phyloP scores from a whole-genome alignment of 1,140 invertebrate species.

The Platyscapa corneri region DNA sequence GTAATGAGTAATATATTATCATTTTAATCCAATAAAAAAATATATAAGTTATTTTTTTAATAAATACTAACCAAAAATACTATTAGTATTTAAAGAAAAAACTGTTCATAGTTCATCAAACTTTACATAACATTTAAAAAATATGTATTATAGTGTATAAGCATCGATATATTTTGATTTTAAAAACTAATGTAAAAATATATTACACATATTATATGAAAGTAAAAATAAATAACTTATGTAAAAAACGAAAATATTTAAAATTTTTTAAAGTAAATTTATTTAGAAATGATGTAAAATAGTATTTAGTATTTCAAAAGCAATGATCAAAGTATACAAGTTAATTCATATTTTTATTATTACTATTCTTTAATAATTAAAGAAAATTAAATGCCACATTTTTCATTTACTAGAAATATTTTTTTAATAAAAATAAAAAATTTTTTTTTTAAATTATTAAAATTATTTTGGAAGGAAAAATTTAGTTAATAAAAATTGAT shows the following conservation, averaged over 20 bases:
- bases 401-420: too few species aligned
- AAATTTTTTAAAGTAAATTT: too few species aligned
- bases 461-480: too few species aligned
- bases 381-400: too few species aligned
- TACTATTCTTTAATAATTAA: too few species aligned
- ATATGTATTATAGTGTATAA: constrained; percentile 14
- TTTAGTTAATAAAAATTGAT: too few species aligned
- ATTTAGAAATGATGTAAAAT: too few species aligned
- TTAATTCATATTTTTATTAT: too few species aligned
- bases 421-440: too few species aligned
- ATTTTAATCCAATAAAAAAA: background rate
- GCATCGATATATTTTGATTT: background rate
- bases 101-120: background rate
- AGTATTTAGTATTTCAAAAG: too few species aligned
- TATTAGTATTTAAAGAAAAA: background rate
- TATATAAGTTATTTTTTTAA: background rate
- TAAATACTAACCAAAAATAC: background rate
- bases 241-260: background rate
- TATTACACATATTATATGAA: constrained; percentile 13
- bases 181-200: constrained; percentile 24
- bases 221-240: constrained; percentile 1
- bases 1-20: constrained; percentile 2
- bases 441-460: too few species aligned
- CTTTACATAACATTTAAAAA: constrained; percentile 21
- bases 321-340: too few species aligned